Base-by-base conservation (phyloP, 2,888 invertebrate genomes). In the Drosophila greeni region DNA sequence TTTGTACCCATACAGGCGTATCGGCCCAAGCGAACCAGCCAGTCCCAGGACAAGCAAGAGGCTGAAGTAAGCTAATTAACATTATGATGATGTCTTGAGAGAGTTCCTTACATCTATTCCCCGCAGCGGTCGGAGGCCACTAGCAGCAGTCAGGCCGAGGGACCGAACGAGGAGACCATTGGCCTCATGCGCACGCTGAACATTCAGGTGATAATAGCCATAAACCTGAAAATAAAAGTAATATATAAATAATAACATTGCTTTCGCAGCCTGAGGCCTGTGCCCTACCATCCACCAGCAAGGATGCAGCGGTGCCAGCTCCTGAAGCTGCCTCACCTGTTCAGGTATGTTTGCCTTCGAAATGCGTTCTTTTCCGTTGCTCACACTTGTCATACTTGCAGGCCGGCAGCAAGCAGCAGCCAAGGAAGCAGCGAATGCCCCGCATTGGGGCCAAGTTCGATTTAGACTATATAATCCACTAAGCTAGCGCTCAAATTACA, bases 391-490 rank as follows among this genome's bases (percentile, higher is more conserved):
- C 11, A n/a, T 60, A 20, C n/a, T n/a, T 12, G 20, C n/a, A 39
- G 23, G 3, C 20, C 18, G 12, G 9, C 24, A 62, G 70, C 42
- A 42, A 42, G 42, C 42, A 16, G n/a, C 42, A 18, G 31, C 66
- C 57, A 12, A 65, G 75, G 9, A 85, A 75, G 18, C 77, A 70
- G 43, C 84, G 85, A 3, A 52, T 75, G 18, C 86, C 86, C 2
- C 84, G 85, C 29, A 86, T 86, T 36, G 84, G 82, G 5, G 86
- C 86, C 47, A 85, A 76, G 68, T 86, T 86, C 51, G 86, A 86
- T 64, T 65, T 76, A 55, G 84, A 85, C 4, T 74, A 82, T 24
- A 69, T 73, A 2, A 43, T 71, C 39, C 64, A 74, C n/a, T 79
- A 64, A 11, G 20, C n/a, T 23, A 40, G 24, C 24, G 16, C 16